Base-by-base conservation (phyloP, 2,797 vertebrate species). In the Tokudaia muenninki region DNA sequence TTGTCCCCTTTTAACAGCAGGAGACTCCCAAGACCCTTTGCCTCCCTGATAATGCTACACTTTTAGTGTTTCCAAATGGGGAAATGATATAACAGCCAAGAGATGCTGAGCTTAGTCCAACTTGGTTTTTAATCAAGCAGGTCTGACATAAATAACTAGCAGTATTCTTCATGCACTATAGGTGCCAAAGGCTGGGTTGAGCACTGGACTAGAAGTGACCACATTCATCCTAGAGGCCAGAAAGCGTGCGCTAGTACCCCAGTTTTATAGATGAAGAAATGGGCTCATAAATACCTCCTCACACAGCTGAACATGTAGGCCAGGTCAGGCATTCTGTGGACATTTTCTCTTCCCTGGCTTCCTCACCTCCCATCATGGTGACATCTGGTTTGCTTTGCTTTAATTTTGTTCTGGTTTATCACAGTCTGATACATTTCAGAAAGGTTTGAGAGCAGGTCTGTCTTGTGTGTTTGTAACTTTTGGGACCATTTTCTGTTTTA, bases 401-500 rank as follows among this genome's bases (percentile, higher is more conserved):
- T 70, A 34, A 9, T 37, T 72, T 67, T 82, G 29, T 70, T 90
- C 89, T 88, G n/a, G 24, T 81, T 41, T 67, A 80, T 87, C 37
- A 70, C 52, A 50, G n/a, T 87, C 41, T 70, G n/a, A 22, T 34
- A 79, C 34, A 67, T 82, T 83, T 96, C 92, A 37, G 84, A 59
- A 29, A 95, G 90, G 47, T 70, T 24, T 8, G 37, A 67, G 65
- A 65, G 4, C 70, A 65, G 75, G 11, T 31, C 57, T 41, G 52
- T 57, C 55, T 47, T 29, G 6, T 61, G 41, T 86, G 70, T 94
- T 92, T 96, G 37, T 97, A 83, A 98, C 98, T 98, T 97, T 92
- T 98, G 98, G 98, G 92, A 99, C 97, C 99, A 98, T 98, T 97
- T 98, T 98, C 98, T 98, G 97, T 99, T 99, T 98, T 99, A 99